Evolutionary conservation across 2,888 invertebrate species (phyloP), one percentile per base, ranked within the genome.

Genomic region (Drosophila paranaensis): DNA sequence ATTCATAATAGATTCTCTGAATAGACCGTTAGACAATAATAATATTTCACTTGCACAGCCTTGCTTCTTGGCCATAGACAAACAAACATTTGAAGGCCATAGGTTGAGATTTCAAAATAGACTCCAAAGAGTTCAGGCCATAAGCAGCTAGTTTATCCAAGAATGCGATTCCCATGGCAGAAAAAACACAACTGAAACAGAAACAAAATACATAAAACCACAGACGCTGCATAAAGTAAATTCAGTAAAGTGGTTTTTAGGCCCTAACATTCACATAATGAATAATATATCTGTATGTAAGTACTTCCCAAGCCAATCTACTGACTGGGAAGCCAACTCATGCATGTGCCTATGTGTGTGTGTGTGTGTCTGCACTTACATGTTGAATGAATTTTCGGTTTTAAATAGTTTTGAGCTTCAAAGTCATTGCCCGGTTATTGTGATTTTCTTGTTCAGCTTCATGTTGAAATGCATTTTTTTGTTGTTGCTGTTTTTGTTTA

Each of bases 351-450:
- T n/a, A n/a, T n/a, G n/a, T n/a, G 10, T 27, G n/a, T 40, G 27
- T 54, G 11, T 27, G n/a, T 20, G n/a, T 40, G 40, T 13, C 11
- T 40, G 16, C 9, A 27, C 39, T 40, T 40, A 40, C 30, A 42
- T 42, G 10, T 39, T 53, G 45, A 37, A 48, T 71, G 57, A 43
- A 63, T 64, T 72, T 71, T 55, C 30, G 13, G 37, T 39, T 40
- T 45, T 42, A 33, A 30, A 48, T 45, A 40, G 50, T 46, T 65
- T 60, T 57, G 39, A 35, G 45, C 42, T 56, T 69, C 40, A 69
- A 60, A 69, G 70, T 70, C 70, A 72, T 72, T 72, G 71, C 55
- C 58, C 72, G 55, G 37, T 33, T 20, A 54, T 56, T 70, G 60
- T 69, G 50, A 69, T 42, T 60, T 66, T 53, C 30, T 48, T 16